phyloP scores from a whole-genome alignment of 2,113 vertebrate species.

The Phocoena sinus region DNA sequence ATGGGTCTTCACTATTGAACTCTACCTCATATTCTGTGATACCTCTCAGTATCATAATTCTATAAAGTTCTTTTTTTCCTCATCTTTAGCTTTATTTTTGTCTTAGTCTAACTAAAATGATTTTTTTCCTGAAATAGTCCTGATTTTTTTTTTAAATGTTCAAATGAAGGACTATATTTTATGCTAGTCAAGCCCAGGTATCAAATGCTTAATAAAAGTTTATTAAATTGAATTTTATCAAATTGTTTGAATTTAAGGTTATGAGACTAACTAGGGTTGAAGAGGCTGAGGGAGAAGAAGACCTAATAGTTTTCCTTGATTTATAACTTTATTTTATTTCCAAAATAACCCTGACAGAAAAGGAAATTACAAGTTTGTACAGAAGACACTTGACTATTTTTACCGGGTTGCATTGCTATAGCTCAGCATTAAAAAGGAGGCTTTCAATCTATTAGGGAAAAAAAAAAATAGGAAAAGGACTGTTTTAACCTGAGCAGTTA shows the following conservation, averaged over 20 bases:
- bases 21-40: not conserved
- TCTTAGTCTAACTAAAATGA: not conserved
- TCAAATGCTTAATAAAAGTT: not conserved
- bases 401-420: conserved; percentile 42
- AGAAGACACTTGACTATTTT: conserved; percentile 60
- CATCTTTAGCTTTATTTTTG: not conserved
- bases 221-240: not conserved
- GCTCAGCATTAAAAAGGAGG: conserved; percentile 45
- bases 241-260: not conserved
- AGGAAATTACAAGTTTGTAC: conserved; percentile 56
- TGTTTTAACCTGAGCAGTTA: conserved; percentile 44
- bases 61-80: not conserved
- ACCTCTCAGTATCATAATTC: not conserved
- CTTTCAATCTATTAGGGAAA: conserved; percentile 51
- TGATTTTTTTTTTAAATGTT: not conserved
- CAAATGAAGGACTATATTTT: not conserved
- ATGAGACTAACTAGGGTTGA: not conserved
- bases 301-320: conserved; percentile 15
- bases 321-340: conserved; percentile 52
- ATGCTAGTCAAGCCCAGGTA: not conserved
- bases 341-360: conserved; percentile 44
- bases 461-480: not conserved
- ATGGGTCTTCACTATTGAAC: not conserved
- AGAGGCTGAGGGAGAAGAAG: not conserved
- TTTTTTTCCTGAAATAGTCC: not conserved